Evolutionary conservation across 2,888 invertebrate species (phyloP).

Genomic region (Parnassius mnemosyne): DNA sequence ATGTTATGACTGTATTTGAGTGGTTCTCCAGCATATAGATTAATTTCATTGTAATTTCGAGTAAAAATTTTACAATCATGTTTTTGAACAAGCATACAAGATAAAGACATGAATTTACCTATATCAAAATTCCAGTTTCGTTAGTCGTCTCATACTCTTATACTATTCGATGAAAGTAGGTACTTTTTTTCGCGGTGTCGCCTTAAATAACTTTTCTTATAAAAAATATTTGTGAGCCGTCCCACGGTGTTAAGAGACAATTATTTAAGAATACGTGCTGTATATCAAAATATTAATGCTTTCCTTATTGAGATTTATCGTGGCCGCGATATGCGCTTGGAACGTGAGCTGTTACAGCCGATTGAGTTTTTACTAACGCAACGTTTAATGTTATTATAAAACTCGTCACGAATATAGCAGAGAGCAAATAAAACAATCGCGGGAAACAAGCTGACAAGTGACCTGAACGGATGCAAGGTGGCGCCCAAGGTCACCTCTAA

Average conservation of each 20-base stretch:
- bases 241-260: background rate
- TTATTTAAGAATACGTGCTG: background rate
- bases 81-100: too few species aligned
- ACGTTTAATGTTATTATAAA: constrained; percentile 20
- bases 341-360: constrained; percentile 4
- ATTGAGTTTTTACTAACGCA: constrained; percentile 17
- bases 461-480: constrained; percentile 24
- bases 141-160: too few species aligned
- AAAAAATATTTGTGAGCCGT: too few species aligned
- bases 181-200: too few species aligned
- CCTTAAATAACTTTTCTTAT: too few species aligned
- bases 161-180: too few species aligned
- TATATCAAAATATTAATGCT: constrained; percentile 5
- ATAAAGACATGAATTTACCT: too few species aligned
- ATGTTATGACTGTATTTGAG: too few species aligned
- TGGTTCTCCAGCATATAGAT: too few species aligned
- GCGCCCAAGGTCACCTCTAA: constrained; percentile 20
- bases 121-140: too few species aligned
- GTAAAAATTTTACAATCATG: too few species aligned
- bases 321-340: background rate
- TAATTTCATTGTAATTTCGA: too few species aligned
- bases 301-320: background rate
- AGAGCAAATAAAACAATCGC: constrained; percentile 23
- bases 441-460: constrained; percentile 18
- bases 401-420: constrained; percentile 23